phyloP scores from a whole-genome alignment of 2,797 vertebrate genomes.

The Myiotriccus ornatus region DNA sequence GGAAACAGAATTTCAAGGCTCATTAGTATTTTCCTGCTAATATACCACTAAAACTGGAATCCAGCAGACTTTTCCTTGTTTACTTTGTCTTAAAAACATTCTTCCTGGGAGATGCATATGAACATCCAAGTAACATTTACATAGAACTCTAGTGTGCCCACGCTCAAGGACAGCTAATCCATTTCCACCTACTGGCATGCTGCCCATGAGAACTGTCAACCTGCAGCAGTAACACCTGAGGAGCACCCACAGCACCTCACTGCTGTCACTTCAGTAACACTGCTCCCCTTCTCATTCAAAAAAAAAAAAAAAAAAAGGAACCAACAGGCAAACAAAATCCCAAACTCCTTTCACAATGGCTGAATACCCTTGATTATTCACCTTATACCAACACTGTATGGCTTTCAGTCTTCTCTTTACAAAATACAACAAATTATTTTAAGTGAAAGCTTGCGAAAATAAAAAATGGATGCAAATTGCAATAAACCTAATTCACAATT shows the following conservation, averaged over 20 bases:
- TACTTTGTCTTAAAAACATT: background rate
- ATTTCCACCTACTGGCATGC: background rate
- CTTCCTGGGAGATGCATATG: background rate
- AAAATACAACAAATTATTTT: background rate
- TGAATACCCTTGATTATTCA: background rate
- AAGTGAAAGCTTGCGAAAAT: background rate
- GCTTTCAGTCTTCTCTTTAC: background rate
- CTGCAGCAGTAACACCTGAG: background rate
- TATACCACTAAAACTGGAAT: background rate
- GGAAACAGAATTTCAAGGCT: background rate
- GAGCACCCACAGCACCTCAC: background rate
- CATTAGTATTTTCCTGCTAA: background rate
- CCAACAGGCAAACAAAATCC: background rate
- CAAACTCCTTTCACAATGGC: background rate
- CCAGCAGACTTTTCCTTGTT: background rate
- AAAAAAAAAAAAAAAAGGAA: background rate
- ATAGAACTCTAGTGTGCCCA: background rate
- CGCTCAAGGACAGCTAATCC: background rate
- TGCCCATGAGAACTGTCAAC: fast-evolving
- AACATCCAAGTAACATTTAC: background rate
- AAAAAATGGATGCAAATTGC: background rate
- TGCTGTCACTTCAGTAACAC: background rate
- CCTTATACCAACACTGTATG: background rate
- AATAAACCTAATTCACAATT: background rate
- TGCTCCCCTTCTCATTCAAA: background rate